Conservation (phyloP, 2,888 invertebrate genomes). For the Cataglyphis albicans region DNA sequence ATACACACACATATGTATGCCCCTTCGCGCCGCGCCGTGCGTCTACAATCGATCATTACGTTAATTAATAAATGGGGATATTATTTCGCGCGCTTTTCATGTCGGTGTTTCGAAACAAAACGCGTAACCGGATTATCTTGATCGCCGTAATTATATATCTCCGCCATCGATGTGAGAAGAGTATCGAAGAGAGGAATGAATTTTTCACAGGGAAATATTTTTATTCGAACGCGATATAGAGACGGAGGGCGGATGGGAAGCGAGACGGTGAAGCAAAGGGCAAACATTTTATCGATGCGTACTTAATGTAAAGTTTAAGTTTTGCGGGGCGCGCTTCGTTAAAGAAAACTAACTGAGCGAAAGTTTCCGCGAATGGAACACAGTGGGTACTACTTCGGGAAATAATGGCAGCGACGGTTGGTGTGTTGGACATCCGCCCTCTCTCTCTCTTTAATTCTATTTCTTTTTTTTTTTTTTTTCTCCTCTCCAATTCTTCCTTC, state of each 20-base stretch:
- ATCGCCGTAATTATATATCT: slow-evolving; percentile 7
- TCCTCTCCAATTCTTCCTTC: background rate
- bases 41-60: slow-evolving; percentile 37
- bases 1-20: background rate
- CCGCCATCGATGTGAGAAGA: background rate
- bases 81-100: slow-evolving; percentile 38
- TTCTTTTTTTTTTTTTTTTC: background rate
- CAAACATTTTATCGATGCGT: slow-evolving; percentile 55
- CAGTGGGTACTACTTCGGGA: slow-evolving; percentile 31
- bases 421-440: slow-evolving; percentile 21
- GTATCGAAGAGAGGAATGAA: background rate
- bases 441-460: background rate
- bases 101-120: slow-evolving; percentile 8
- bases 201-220: slow-evolving; percentile 29
- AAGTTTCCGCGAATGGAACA: slow-evolving; percentile 44
- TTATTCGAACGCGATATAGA: background rate
- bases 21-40: background rate
- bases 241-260: background rate
- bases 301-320: slow-evolving; percentile 55
- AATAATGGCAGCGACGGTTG: slow-evolving; percentile 28
- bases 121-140: slow-evolving; percentile 21
- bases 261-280: slow-evolving; percentile 35
- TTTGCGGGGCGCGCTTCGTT: slow-evolving; percentile 53
- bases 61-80: slow-evolving; percentile 44
- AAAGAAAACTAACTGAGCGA: slow-evolving; percentile 50